Conservation (phyloP, 2,113 vertebrate genomes). For the Takifugu flavidus region DNA sequence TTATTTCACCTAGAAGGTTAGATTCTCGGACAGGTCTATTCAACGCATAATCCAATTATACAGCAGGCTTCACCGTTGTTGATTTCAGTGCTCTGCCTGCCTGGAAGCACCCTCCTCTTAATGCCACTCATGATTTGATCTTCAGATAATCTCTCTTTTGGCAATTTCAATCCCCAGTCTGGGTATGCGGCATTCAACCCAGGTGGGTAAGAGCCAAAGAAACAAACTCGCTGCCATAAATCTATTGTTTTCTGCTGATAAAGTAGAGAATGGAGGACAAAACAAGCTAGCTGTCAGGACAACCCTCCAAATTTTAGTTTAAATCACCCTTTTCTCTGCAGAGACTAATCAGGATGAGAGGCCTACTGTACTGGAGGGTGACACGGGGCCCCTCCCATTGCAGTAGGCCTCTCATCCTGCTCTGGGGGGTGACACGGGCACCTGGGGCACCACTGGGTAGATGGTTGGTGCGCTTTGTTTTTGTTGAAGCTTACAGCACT, state of each 20-base stretch:
- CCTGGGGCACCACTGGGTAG: slow-evolving; percentile 48
- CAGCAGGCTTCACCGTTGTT: slow-evolving; percentile 27
- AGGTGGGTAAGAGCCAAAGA: slow-evolving; percentile 46
- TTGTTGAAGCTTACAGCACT: slow-evolving; percentile 69
- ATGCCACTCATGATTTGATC: slow-evolving; percentile 15
- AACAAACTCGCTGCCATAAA: slow-evolving; percentile 39
- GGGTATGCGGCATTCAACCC: slow-evolving; percentile 41
- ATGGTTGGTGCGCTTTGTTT: slow-evolving; percentile 56
- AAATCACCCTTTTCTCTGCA: slow-evolving; percentile 32
- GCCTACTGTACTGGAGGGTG: slow-evolving; percentile 46
- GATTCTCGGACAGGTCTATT: slow-evolving; percentile 35
- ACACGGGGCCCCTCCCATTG: slow-evolving; percentile 18
- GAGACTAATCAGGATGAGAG: slow-evolving; percentile 57
- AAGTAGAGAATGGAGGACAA: slow-evolving; percentile 30
- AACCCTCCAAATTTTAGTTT: slow-evolving; percentile 36
- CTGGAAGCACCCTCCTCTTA: slow-evolving; percentile 8
- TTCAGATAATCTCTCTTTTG: slow-evolving; percentile 37
- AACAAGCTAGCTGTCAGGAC: slow-evolving; percentile 38
- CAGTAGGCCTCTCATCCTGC: neutral
- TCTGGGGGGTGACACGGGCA: slow-evolving; percentile 52
- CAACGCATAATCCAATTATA: slow-evolving; percentile 52
- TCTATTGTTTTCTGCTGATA: slow-evolving; percentile 53
- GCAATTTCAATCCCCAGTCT: slow-evolving; percentile 35
- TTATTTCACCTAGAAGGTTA: slow-evolving; percentile 31
- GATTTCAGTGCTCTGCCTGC: slow-evolving; percentile 32